Evolutionary conservation across 1,140 invertebrate genomes (phyloP).

Genomic region (Mylabris phalerata): DNA sequence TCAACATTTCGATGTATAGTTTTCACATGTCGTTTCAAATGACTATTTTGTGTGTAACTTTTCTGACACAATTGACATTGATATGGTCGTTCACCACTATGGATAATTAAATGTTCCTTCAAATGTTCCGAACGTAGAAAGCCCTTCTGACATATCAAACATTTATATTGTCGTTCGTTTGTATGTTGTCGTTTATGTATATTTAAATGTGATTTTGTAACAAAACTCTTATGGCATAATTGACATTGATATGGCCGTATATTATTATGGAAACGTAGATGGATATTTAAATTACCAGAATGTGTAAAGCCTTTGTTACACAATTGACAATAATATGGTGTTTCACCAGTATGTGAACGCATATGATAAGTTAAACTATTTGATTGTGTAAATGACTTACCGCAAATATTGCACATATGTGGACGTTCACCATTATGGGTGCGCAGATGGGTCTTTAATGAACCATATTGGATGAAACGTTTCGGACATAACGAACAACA

Average conservation of each 20-base stretch:
- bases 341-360: conserved; percentile 66
- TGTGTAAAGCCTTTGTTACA: conserved; percentile 61
- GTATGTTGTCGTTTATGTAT: conserved; percentile 25
- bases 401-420: conserved; percentile 59
- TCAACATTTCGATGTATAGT: background rate
- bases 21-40: conserved; percentile 47
- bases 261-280: conserved; percentile 37
- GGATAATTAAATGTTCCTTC: conserved; percentile 51
- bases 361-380: conserved; percentile 54
- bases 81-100: conserved; percentile 58
- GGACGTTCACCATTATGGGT: conserved; percentile 59
- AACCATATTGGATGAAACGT: conserved; percentile 23
- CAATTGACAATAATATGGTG: conserved; percentile 63
- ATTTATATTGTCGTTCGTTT: conserved; percentile 42
- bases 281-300: conserved; percentile 49
- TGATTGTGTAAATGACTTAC: conserved; percentile 56
- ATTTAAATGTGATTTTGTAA: conserved; percentile 26
- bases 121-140: conserved; percentile 53
- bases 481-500: conserved; percentile 55
- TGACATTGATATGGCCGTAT: conserved; percentile 23
- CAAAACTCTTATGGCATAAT: conserved; percentile 22
- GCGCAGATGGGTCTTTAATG: conserved; percentile 24
- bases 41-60: conserved; percentile 52
- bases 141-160: conserved; percentile 49
- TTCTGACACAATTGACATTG: conserved; percentile 50